phyloP scores from a whole-genome alignment of 2,888 invertebrate species.

The Adelphocoris suturalis region DNA sequence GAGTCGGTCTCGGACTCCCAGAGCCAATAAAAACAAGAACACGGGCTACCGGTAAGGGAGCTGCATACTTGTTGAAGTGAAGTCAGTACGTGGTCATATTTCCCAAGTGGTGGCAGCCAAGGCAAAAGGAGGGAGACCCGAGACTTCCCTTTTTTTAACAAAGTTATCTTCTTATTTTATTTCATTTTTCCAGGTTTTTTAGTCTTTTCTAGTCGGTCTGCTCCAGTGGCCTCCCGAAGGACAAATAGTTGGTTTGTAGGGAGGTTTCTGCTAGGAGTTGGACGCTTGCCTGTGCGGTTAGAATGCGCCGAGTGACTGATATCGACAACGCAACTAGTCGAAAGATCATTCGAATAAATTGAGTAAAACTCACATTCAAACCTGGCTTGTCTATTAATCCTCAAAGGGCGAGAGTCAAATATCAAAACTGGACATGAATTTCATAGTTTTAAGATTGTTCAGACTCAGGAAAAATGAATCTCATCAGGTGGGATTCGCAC shows the following conservation, averaged over 20 bases:
- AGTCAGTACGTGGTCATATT: conserved; percentile 36
- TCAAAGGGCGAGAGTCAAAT: too few relatives aligned
- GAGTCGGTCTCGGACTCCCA: conserved; percentile 26
- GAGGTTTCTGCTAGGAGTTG: too few relatives aligned
- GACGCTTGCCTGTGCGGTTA: too few relatives aligned
- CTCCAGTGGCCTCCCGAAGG: conserved; percentile 28
- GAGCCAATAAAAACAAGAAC: conserved; percentile 42
- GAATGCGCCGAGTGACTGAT: too few relatives aligned
- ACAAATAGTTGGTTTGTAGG: neutral
- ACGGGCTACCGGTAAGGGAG: neutral
- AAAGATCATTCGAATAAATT: too few relatives aligned
- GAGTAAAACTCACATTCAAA: too few relatives aligned
- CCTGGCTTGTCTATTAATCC: too few relatives aligned
- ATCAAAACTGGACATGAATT: too few relatives aligned
- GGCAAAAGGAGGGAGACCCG: neutral
- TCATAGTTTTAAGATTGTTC: too few relatives aligned
- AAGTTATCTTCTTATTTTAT: conserved; percentile 14
- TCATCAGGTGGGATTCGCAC: too few relatives aligned
- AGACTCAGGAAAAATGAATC: too few relatives aligned
- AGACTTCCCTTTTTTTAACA: neutral
- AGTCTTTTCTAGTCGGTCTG: conserved; percentile 23
- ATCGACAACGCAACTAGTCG: too few relatives aligned
- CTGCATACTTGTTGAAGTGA: conserved; percentile 40
- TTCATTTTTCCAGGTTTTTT: neutral
- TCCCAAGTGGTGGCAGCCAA: conserved; percentile 15